Evolutionary conservation across 2,888 invertebrate species (phyloP).

Genomic region (Rhodophaea formosa): DNA sequence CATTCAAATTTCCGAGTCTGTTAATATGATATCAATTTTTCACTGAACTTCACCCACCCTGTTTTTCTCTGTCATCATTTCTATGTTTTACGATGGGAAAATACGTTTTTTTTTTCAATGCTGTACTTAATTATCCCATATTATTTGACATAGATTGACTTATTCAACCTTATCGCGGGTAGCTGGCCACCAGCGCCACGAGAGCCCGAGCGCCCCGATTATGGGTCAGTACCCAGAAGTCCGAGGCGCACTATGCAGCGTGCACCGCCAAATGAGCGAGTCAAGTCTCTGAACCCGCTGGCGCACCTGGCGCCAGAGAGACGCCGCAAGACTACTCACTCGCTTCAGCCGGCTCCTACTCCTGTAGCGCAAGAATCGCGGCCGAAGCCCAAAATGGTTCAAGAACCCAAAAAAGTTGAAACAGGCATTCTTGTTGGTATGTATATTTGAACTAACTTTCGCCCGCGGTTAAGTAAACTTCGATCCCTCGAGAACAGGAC

Average conservation of each 20-base stretch:
- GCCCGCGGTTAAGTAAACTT: too few relatives aligned
- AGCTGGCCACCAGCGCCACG: conserved; percentile 74
- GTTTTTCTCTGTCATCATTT: too few relatives aligned
- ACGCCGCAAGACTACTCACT: conserved; percentile 44
- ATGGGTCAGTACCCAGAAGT: conserved; percentile 56
- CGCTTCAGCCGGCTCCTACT: conserved; percentile 31
- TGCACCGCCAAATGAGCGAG: conserved; percentile 64
- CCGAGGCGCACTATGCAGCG: conserved; percentile 65
- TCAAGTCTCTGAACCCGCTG: conserved; percentile 82
- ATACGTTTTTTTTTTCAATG: too few relatives aligned
- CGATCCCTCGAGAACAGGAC: too few relatives aligned
- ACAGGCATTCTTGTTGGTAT: conserved; percentile 71
- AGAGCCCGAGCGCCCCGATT: conserved; percentile 55
- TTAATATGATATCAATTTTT: too few relatives aligned
- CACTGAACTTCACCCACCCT: too few relatives aligned
- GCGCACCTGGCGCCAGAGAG: conserved; percentile 77
- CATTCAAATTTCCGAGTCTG: too few relatives aligned
- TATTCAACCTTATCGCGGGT: conserved; percentile 71
- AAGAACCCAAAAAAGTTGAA: conserved; percentile 72
- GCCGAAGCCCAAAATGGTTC: conserved; percentile 60
- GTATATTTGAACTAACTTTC: not conserved
- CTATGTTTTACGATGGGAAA: too few relatives aligned
- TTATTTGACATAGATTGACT: conserved; percentile 55
- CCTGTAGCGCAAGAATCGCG: conserved; percentile 37
- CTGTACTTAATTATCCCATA: too few relatives aligned